Evolutionary conservation across 2,888 invertebrate species (phyloP), one percentile per base, ranked within the genome.

Genomic region (Taphrorychus bicolor): DNA sequence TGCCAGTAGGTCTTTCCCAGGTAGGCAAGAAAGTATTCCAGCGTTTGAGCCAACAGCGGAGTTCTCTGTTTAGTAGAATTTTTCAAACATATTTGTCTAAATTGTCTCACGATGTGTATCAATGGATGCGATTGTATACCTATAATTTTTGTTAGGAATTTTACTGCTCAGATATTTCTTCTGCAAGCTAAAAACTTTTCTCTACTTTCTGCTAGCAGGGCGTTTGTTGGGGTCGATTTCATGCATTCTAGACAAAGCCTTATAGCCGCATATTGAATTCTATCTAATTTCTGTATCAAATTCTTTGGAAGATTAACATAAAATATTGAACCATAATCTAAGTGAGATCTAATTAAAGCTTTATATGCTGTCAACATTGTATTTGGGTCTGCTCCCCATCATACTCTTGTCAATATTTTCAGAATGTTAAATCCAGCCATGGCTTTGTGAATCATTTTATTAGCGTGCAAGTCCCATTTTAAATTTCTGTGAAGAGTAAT

Each of bases 301-400:
- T 48, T 22, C 23, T 45, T 58, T 9, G 4, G 17, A 9, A 2
- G 17, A 48, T 4, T 4, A 1, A 1, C 17, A 7, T 48, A 11
- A 14, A 63, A 41, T 7, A 64, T 51, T 2, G 58, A 24, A 3
- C 22, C 49, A 23, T 48, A 64, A 4, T 65, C 65, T 24, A 65
- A 21, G 17, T 65, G 65, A 1, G 59, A 54, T 32, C 54, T 16
- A 1, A 66, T 48, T 18, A 66, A 22, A 3, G 24, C 66, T 5
- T 42, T 24, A n/a, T 14, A 54, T 1, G 40, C 57, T 3, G 21
- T 32, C 16, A 51, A 16, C 1, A 59, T n/a, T 2, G 45, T 45
- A 11, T 52, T n/a, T 0, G 59, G 59, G 17, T 66, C 59, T 4
- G 59, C 59, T 2, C 66, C 59, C 66, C 66, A 66, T 59, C 66